These are phyloP conservation scores for Hyperoodon ampullatus DNA, from an alignment of 2,113 vertebrate species.

Conservation along the genomic window DNA sequence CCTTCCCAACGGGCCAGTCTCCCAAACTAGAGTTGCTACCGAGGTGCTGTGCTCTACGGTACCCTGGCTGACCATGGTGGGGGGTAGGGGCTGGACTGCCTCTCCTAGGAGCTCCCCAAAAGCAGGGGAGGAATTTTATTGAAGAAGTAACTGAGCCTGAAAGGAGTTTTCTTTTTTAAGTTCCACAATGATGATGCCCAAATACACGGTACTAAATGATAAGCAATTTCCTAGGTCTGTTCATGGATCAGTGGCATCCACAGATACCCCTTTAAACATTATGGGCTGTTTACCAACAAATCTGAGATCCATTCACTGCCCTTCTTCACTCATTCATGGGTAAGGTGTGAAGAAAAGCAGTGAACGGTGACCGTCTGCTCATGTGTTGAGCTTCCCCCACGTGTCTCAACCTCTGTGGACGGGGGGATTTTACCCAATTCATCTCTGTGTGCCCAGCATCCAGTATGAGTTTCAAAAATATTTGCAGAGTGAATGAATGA, in stretches of 20 bases:
- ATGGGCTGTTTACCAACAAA: neutral
- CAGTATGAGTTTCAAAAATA: neutral
- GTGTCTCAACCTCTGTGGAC: neutral
- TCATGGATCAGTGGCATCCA: neutral
- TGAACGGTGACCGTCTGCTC: neutral
- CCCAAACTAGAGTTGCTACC: neutral
- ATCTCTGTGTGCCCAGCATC: neutral
- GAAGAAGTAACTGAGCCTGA: neutral
- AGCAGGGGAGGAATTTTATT: neutral
- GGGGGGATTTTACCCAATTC: neutral
- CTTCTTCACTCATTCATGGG: neutral
- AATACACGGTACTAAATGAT: neutral
- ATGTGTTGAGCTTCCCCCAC: rapidly evolving
- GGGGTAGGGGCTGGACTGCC: too few species aligned
- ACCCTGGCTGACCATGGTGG: neutral
- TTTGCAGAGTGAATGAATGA: neutral
- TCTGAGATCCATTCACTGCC: neutral
- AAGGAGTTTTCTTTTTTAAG: neutral
- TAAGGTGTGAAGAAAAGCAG: neutral
- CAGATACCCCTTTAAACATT: neutral
- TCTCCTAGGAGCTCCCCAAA: neutral
- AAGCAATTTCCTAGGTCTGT: neutral
- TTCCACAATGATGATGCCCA: neutral
- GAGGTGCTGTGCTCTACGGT: neutral
- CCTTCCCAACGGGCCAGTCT: neutral